Conservation (phyloP, 2,113 vertebrate species). For the Vidua chalybeata region DNA sequence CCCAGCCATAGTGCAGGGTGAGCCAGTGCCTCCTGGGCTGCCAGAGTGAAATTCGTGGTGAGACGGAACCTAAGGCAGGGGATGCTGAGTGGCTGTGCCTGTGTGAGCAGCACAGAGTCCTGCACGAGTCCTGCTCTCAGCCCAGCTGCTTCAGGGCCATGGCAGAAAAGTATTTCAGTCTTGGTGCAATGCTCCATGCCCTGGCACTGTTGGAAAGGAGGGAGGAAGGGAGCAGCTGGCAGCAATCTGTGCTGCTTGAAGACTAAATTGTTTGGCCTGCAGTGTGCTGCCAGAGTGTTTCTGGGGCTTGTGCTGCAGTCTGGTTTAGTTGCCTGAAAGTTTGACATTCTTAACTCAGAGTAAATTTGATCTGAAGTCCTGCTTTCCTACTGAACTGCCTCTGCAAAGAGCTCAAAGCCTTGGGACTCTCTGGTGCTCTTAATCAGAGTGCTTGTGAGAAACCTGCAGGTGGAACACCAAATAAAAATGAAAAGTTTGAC, state of each 20-base stretch:
- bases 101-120: background rate
- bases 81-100: rapidly evolving
- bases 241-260: background rate
- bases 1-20: rapidly evolving
- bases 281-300: background rate
- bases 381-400: background rate
- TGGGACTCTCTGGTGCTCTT: background rate
- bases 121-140: rapidly evolving
- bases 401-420: background rate
- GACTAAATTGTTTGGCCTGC: background rate
- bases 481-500: background rate
- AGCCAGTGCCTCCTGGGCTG: background rate
- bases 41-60: rapidly evolving
- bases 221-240: background rate
- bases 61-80: rapidly evolving
- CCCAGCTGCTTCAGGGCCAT: rapidly evolving
- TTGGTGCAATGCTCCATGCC: rapidly evolving
- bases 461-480: background rate
- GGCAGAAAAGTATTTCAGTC: rapidly evolving
- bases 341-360: background rate
- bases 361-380: background rate
- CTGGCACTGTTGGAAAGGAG: background rate
- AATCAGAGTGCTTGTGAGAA: background rate
- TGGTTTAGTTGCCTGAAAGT: background rate
- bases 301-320: background rate